Evolutionary conservation across 2,113 vertebrate genomes (phyloP).

Genomic region (Phycodurus eques): DNA sequence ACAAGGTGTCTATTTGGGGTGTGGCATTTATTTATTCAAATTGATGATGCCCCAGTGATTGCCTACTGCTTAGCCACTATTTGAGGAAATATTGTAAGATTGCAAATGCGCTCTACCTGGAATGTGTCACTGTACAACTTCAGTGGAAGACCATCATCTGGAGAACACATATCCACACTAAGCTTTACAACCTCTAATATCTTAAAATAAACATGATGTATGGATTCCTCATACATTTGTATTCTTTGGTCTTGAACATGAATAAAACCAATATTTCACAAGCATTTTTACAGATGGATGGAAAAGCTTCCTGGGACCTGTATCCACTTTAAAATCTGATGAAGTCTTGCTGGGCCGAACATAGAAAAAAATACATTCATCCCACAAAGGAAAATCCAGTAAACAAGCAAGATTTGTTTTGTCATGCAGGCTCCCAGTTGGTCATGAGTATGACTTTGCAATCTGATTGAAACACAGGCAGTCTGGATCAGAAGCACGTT

Average conservation of each 20-base stretch:
- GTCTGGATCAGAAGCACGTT: slow-evolving; percentile 2
- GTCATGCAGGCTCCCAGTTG: not conserved
- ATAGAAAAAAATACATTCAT: not conserved
- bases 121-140: no score
- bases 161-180: no score
- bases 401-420: not conserved
- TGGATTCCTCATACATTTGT: not conserved
- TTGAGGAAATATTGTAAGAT: not conserved
- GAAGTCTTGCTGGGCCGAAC: not conserved
- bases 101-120: no score
- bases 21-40: not conserved
- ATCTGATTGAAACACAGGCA: slow-evolving; percentile 21
- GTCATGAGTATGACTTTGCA: slow-evolving; percentile 5
- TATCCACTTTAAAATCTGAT: not conserved
- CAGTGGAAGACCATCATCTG: no score
- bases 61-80: not conserved
- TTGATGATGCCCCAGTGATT: not conserved
- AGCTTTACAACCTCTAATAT: no score
- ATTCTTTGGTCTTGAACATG: not conserved
- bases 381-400: not conserved
- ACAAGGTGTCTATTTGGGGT: not conserved
- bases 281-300: not conserved
- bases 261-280: not conserved
- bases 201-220: no score
- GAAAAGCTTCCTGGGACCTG: not conserved